Evolutionary conservation across 2,797 vertebrate genomes (phyloP).

Genomic region (Phyllotis vaccarum): DNA sequence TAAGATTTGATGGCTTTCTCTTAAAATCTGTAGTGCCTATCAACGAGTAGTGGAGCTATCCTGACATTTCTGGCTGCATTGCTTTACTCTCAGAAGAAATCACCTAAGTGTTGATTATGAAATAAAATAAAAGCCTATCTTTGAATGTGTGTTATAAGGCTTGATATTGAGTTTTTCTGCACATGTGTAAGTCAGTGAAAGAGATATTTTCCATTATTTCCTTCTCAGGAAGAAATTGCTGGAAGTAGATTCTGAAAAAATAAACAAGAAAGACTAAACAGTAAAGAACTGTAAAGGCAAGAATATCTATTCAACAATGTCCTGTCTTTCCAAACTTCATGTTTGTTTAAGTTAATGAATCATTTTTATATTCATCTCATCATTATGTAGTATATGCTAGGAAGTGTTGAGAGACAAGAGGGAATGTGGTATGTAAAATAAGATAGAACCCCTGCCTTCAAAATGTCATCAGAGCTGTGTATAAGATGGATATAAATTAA

Average conservation of each 20-base stretch:
- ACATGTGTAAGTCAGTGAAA: neutral
- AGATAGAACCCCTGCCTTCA: neutral
- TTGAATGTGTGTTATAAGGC: neutral
- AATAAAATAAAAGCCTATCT: conserved; percentile 10
- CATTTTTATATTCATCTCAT: neutral
- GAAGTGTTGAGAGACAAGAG: neutral
- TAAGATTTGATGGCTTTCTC: neutral
- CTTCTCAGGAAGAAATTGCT: neutral
- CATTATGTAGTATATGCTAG: conserved; percentile 11
- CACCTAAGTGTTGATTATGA: neutral
- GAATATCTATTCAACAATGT: neutral
- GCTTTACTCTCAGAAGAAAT: conserved; percentile 32
- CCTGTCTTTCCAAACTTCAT: neutral
- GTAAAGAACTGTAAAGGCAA: neutral
- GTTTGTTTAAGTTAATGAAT: neutral
- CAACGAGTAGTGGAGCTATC: neutral
- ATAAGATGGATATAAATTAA: neutral
- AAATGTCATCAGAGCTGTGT: neutral
- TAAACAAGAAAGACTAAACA: neutral
- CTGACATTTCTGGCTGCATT: neutral
- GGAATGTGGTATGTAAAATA: neutral
- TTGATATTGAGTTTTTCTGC: neutral
- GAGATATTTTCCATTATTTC: neutral
- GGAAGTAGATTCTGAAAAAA: neutral
- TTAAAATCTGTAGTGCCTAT: neutral